Percentiles rank a stretch among this genome's conserved stretches.
These are phyloP conservation scores for Bathynomus jamesi DNA, from an alignment of 1,140 invertebrate genomes.

Conservation along the genomic window DNA sequence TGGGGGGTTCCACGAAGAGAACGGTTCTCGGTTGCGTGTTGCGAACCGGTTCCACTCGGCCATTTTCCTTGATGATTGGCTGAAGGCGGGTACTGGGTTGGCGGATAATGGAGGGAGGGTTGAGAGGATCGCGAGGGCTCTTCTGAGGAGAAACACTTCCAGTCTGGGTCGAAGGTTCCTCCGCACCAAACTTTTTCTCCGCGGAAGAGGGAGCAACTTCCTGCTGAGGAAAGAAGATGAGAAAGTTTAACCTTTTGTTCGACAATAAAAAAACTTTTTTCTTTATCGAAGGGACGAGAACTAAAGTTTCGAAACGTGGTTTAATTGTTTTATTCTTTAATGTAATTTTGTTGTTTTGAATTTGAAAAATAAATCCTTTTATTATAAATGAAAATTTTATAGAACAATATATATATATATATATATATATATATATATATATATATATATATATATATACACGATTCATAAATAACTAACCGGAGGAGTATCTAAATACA, in stretches of 20 bases:
- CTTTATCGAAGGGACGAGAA: too few species aligned
- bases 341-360: too few species aligned
- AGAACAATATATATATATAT: not conserved
- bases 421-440: conserved; percentile 7
- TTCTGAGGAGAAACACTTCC: not conserved
- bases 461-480: not conserved
- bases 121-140: not conserved
- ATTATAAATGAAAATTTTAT: not conserved
- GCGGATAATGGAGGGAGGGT: conserved; percentile 7
- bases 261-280: too few species aligned
- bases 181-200: not conserved
- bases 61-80: conserved; percentile 17
- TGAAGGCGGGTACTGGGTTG: conserved; percentile 5
- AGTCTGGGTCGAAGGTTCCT: not conserved
- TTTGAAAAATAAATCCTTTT: too few species aligned
- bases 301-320: too few species aligned
- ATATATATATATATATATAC: not conserved
- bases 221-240: not conserved
- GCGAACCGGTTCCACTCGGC: conserved; percentile 11
- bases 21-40: conserved; percentile 3
- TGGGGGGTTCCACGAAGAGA: conserved; percentile 10
- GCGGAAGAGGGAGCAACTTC: not conserved
- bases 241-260: not conserved
- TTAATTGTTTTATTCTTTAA: too few species aligned
- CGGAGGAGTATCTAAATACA: not conserved